A percentile compares a stretch with the other conserved stretches of the same genome.
Evolutionary conservation across 2,888 invertebrate species (phyloP).

Genomic region (Proisotoma minuta): DNA sequence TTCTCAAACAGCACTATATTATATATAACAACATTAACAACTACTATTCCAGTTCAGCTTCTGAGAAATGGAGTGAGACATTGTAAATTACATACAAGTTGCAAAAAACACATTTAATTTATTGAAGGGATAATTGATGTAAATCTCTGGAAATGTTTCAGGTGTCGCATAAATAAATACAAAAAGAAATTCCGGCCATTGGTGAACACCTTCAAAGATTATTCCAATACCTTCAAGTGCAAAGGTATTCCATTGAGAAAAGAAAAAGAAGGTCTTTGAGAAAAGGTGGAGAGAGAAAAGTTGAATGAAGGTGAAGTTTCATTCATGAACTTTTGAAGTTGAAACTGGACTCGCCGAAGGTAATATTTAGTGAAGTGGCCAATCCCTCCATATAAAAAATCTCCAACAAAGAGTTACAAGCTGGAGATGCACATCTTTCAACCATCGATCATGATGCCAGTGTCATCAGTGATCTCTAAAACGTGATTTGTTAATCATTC

Average conservation of each 20-base stretch:
- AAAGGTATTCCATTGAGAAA: slow-evolving; percentile 2
- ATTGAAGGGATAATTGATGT: no score
- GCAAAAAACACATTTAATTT: no score
- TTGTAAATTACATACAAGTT: no score
- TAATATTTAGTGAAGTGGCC: background rate
- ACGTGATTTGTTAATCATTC: slow-evolving; percentile 5
- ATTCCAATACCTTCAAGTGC: no score
- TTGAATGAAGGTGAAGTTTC: slow-evolving; percentile 5
- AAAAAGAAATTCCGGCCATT: no score
- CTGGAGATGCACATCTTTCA: background rate
- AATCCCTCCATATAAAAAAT: background rate
- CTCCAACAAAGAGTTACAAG: background rate
- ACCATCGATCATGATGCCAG: background rate
- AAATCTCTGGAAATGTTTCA: no score
- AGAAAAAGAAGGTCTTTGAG: background rate
- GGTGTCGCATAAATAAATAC: no score
- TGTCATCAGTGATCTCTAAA: background rate
- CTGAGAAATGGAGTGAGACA: no score
- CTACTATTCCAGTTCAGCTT: no score
- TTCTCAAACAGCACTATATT: no score
- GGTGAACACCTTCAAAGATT: no score
- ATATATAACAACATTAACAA: no score
- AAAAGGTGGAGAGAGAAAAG: background rate
- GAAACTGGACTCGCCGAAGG: background rate
- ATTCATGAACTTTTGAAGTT: background rate